A percentile compares a stretch with the other conserved stretches of the same genome.
Conservation (phyloP, 2,797 vertebrate species). For the Anabas testudineus region DNA sequence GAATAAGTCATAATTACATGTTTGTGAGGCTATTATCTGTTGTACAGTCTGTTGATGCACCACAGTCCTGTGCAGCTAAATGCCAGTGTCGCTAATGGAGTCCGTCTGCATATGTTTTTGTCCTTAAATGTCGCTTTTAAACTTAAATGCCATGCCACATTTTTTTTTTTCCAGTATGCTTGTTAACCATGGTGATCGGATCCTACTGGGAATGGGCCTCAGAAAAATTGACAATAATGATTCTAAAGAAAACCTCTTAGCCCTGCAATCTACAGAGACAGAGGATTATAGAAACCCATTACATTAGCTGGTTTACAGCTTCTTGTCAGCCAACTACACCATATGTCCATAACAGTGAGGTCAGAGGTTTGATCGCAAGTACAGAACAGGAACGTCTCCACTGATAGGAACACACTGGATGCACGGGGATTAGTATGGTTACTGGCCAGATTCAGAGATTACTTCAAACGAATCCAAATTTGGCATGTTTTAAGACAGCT, state of each 20-base stretch:
- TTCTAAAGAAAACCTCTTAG: slow-evolving; percentile 26
- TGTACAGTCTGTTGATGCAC: slow-evolving; percentile 5
- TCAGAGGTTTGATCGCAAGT: slow-evolving; percentile 9
- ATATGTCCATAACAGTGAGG: not conserved
- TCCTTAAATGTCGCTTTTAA: slow-evolving; percentile 23
- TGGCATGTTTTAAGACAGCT: not conserved
- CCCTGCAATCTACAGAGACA: slow-evolving; percentile 26
- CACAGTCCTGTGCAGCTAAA: slow-evolving; percentile 24
- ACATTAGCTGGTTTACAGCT: slow-evolving; percentile 44
- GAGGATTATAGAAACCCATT: slow-evolving; percentile 42
- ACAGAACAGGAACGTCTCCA: not conserved
- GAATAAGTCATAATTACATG: not conserved
- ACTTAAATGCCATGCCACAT: not conserved
- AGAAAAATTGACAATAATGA: slow-evolving; percentile 11
- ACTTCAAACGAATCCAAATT: not conserved
- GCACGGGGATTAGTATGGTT: not conserved
- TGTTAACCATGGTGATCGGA: slow-evolving; percentile 31
- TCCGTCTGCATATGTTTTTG: slow-evolving; percentile 5
- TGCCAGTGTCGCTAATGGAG: slow-evolving; percentile 1
- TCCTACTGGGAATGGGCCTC: slow-evolving; percentile 6
- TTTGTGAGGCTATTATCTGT: not conserved
- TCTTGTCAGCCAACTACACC: slow-evolving; percentile 8
- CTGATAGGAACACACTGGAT: not conserved
- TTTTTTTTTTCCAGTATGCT: slow-evolving; percentile 2
- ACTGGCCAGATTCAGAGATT: not conserved